Evolutionary conservation across 2,888 invertebrate species (phyloP).

Genomic region (Agrypnus murinus): DNA sequence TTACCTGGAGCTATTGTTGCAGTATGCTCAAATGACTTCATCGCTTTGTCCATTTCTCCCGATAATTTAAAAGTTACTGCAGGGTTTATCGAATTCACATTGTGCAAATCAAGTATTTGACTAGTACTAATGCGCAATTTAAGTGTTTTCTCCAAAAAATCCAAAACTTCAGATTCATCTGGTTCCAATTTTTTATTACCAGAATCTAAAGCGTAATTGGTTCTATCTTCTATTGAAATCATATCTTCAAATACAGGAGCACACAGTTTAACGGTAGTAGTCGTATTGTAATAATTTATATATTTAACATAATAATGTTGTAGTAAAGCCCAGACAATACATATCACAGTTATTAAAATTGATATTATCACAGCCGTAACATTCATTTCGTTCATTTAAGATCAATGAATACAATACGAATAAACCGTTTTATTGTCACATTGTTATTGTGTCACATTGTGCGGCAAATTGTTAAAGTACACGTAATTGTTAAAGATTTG

Average conservation of each 20-base stretch:
- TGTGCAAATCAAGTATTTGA: slow-evolving; percentile 36
- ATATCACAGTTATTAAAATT: slow-evolving; percentile 67
- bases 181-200: slow-evolving; percentile 42
- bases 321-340: slow-evolving; percentile 66
- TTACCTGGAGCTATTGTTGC: slow-evolving; percentile 92
- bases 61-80: slow-evolving; percentile 88
- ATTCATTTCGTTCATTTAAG: slow-evolving; percentile 49
- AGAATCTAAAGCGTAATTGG: slow-evolving; percentile 54
- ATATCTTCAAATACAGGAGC: slow-evolving; percentile 68
- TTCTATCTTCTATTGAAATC: slow-evolving; percentile 64
- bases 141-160: slow-evolving; percentile 62
- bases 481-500: slow-evolving; percentile 37
- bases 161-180: slow-evolving; percentile 62
- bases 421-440: slow-evolving; percentile 38
- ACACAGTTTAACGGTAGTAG: slow-evolving; percentile 60
- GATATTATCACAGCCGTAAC: slow-evolving; percentile 62
- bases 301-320: slow-evolving; percentile 67
- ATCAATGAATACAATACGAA: slow-evolving; percentile 15
- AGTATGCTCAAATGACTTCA: slow-evolving; percentile 92
- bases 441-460: neutral
- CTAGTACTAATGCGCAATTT: slow-evolving; percentile 52
- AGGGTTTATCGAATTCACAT: slow-evolving; percentile 81
- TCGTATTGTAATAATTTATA: slow-evolving; percentile 56
- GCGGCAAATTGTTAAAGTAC: slow-evolving; percentile 16
- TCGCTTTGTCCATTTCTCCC: slow-evolving; percentile 90